Evolutionary conservation across 2,113 vertebrate species (phyloP).

Genomic region (Empidonax alnorum): DNA sequence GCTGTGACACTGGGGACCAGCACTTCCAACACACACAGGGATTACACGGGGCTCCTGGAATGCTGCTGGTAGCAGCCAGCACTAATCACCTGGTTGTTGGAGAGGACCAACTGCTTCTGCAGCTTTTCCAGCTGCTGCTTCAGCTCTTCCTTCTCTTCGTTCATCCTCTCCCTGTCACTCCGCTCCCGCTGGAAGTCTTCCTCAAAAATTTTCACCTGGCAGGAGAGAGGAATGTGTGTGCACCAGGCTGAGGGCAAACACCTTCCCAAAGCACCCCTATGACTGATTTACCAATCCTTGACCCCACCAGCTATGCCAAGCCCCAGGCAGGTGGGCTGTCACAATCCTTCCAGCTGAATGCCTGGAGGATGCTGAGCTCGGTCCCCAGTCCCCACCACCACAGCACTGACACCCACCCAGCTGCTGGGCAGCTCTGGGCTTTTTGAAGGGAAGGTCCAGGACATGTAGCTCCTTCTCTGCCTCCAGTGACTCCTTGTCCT

Average conservation of each 20-base stretch:
- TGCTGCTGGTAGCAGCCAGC: fast-evolving
- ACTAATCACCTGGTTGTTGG: constrained; percentile 82
- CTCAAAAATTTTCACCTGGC: constrained; percentile 96
- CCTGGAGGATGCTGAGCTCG: background rate
- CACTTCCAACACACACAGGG: background rate
- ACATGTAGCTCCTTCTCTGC: background rate
- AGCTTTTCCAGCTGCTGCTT: constrained; percentile 91
- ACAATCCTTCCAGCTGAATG: background rate
- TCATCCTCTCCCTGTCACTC: constrained; percentile 95
- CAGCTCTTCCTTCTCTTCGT: constrained; percentile 96
- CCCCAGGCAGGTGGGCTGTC: fast-evolving
- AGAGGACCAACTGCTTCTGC: constrained; percentile 89
- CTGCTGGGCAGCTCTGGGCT: background rate
- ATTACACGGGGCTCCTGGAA: fast-evolving
- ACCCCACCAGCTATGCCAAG: background rate
- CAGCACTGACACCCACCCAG: background rate
- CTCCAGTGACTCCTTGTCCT: fast-evolving
- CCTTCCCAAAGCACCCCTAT: background rate
- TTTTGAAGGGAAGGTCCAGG: background rate
- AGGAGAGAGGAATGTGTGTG: background rate
- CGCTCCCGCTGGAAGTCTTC: constrained; percentile 97
- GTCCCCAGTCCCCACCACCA: background rate
- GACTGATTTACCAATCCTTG: fast-evolving
- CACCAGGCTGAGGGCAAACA: background rate
- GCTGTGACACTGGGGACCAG: fast-evolving